Conservation (phyloP, 2,113 vertebrate species). For the Empidonax alnorum region DNA sequence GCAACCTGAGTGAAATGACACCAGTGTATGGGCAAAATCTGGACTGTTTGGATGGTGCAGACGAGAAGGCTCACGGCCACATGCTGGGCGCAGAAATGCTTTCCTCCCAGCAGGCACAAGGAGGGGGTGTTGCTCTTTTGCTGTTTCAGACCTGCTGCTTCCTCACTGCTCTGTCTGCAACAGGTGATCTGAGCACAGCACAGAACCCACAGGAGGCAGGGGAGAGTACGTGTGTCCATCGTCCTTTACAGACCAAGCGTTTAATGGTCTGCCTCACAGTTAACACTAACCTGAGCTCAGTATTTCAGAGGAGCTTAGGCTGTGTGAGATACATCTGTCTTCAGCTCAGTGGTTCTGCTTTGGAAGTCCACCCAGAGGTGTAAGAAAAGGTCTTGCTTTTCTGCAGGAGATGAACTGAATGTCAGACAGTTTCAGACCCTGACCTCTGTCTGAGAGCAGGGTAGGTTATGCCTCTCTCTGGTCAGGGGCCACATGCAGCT, state of each 20-base stretch:
- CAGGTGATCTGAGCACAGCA: not conserved
- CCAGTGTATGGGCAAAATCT: not conserved
- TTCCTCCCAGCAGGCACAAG: conserved; percentile 31
- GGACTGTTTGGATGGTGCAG: not conserved
- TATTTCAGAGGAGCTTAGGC: not conserved
- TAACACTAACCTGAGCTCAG: not conserved
- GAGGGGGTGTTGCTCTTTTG: conserved; percentile 43
- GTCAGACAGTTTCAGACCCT: not conserved
- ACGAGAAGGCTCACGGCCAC: not conserved
- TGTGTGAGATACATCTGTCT: not conserved
- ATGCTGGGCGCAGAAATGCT: not conserved
- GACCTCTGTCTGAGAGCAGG: not conserved
- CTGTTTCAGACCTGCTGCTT: not conserved
- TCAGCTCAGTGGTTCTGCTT: not conserved
- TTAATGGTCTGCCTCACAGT: not conserved
- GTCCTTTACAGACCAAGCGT: not conserved
- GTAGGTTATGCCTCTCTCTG: not conserved
- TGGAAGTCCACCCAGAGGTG: not conserved
- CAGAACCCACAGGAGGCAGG: not conserved
- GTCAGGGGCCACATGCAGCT: fast-evolving
- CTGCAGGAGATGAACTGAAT: not conserved
- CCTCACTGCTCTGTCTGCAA: not conserved
- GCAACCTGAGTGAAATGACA: not conserved
- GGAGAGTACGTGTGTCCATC: fast-evolving
- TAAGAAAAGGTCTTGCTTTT: not conserved